A percentile compares a stretch with the other conserved stretches of the same genome.
These are phyloP conservation scores for Turnix velox DNA, from an alignment of 2,113 vertebrate genomes.

Conservation along the genomic window DNA sequence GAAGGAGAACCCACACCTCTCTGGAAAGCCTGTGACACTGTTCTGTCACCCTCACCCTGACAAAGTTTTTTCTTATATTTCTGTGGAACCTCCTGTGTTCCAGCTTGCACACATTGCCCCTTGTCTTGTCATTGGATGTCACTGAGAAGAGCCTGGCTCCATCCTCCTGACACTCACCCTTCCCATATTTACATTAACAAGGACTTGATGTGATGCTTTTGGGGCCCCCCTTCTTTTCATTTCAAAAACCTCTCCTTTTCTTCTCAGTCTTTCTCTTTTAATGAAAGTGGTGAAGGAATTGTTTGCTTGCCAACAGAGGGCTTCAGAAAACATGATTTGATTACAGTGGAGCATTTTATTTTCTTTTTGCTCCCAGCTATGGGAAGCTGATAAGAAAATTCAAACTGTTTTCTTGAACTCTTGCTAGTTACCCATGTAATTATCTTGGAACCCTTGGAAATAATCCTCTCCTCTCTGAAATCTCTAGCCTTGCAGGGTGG, in stretches of 20 bases:
- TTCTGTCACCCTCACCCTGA: too few species aligned
- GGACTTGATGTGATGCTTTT: not conserved
- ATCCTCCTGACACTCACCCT: too few species aligned
- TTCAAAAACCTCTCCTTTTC: not conserved
- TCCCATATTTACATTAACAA: too few species aligned
- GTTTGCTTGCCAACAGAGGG: slow-evolving; percentile 12
- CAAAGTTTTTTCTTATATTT: too few species aligned
- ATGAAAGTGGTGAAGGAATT: not conserved
- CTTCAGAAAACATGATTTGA: slow-evolving; percentile 41
- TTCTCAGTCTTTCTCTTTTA: not conserved
- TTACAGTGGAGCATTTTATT: slow-evolving; percentile 49
- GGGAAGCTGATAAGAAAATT: slow-evolving; percentile 58
- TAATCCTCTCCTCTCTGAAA: slow-evolving; percentile 17
- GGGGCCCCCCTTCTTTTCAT: not conserved
- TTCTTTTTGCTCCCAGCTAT: slow-evolving; percentile 51
- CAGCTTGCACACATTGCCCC: too few species aligned
- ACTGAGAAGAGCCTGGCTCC: too few species aligned
- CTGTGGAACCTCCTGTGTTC: too few species aligned
- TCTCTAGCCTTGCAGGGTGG: not conserved
- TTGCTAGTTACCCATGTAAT: slow-evolving; percentile 54
- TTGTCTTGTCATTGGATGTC: too few species aligned
- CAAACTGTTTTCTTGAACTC: slow-evolving; percentile 53
- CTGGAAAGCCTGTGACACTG: too few species aligned
- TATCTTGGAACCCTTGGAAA: slow-evolving; percentile 56
- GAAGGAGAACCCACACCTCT: too few species aligned